These are phyloP conservation scores for Rotaria socialis DNA, from an alignment of 2,888 invertebrate genomes.

Conservation along the genomic window DNA sequence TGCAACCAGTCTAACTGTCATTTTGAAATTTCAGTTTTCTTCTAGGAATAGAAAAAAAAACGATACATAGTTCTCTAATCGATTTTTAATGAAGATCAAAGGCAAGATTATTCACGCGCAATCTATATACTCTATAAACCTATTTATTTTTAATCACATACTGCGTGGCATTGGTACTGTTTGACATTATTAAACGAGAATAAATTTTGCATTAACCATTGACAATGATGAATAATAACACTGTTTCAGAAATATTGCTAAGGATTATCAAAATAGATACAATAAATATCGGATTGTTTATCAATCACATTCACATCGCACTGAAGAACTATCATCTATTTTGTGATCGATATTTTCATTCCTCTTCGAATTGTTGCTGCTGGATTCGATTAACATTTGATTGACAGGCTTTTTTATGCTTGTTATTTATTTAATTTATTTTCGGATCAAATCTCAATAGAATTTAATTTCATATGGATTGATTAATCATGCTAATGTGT, in stretches of 20 bases:
- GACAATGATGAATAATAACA: background rate
- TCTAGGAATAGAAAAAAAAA: too few relatives aligned
- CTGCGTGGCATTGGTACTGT: background rate
- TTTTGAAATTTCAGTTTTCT: too few relatives aligned
- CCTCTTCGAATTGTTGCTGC: too few relatives aligned
- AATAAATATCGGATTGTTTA: too few relatives aligned
- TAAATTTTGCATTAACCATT: background rate
- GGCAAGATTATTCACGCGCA: background rate
- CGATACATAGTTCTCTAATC: background rate
- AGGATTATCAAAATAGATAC: background rate
- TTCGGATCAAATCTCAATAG: background rate
- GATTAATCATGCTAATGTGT: background rate
- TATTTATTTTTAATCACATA: background rate
- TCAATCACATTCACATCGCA: too few relatives aligned
- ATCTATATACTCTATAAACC: background rate
- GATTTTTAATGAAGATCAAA: background rate
- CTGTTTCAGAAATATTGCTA: background rate
- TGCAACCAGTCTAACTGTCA: too few relatives aligned
- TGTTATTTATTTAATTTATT: background rate
- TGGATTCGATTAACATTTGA: background rate
- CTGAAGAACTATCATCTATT: background rate
- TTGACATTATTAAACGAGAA: background rate
- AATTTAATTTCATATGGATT: background rate
- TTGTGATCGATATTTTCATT: background rate
- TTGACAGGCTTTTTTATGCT: too few relatives aligned